A percentile compares a stretch with the other conserved stretches of the same genome.
These are phyloP conservation scores for Pangasius macronema DNA, from an alignment of 2,797 vertebrate species.

Conservation along the genomic window DNA sequence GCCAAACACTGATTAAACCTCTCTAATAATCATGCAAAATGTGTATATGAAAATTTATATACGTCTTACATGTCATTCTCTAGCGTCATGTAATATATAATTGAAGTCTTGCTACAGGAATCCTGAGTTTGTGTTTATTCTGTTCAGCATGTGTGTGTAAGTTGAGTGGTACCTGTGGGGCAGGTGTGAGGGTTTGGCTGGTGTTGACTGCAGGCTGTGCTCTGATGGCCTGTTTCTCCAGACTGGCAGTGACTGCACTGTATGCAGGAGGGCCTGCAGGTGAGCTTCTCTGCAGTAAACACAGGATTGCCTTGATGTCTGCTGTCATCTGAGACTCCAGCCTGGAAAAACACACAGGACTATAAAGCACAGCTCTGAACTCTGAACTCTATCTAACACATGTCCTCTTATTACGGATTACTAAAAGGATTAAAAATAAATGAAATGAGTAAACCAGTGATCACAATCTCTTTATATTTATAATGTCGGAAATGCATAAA, in stretches of 20 bases:
- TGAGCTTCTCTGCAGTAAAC: conserved; percentile 90
- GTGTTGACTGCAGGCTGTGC: conserved; percentile 78
- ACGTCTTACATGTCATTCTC: neutral
- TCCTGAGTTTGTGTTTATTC: neutral
- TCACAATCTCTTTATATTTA: neutral
- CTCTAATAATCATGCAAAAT: too few species aligned
- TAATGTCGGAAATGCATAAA: neutral
- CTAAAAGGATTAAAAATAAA: neutral
- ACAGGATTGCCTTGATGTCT: conserved; percentile 94
- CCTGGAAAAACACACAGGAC: conserved; percentile 66
- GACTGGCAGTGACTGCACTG: conserved; percentile 85
- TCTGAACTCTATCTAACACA: neutral
- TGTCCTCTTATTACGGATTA: neutral
- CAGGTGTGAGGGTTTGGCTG: conserved; percentile 80
- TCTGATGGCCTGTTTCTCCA: conserved; percentile 78
- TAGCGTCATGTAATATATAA: neutral
- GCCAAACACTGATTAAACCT: too few species aligned
- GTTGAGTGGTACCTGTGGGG: conserved; percentile 71
- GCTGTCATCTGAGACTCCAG: conserved; percentile 95
- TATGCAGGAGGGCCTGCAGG: conserved; percentile 90
- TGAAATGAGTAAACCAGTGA: neutral
- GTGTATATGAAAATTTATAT: too few species aligned
- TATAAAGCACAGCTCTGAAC: neutral
- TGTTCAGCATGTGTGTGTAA: neutral
- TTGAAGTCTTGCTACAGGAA: neutral